Evolutionary conservation across 92 coral and sea anemone genomes (phyloP), one percentile per base, ranked within the genome.

Genomic region (Palythoa grandiflora): DNA sequence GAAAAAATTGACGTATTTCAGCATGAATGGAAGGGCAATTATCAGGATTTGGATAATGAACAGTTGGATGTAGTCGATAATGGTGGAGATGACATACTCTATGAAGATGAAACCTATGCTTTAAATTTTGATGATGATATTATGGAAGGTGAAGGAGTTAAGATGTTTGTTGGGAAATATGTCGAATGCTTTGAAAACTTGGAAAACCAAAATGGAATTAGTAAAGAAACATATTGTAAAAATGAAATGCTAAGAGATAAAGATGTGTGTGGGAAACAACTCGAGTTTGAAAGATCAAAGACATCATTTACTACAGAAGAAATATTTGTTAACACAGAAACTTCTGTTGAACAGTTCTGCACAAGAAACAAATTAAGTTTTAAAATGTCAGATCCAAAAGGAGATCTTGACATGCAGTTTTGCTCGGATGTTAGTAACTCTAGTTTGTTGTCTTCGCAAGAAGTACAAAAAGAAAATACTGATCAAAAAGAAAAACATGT

Each of bases 131-230:
- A 63, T 4, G 63, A 63, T 48, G 37, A 61, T 37, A 21, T 6
- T 19, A 6, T 40, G 39, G n/a, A 47, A 68, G 51, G 39, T 20
- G 15, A 65, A 65, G 76, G 13, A 66, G 50, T 65, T 81, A 57
- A 48, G 51, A 81, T 66, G 86, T 81, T 81, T 81, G 9, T 36
- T 47, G 75, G 76, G 9, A 19, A 66, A 19, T 81, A 81, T 21
- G n/a, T n/a, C n/a, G 86, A 81, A 20, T 50, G 38, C 21, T 5
- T 47, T 65, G 65, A 47, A 12, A 14, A 66, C 38, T 8, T 1
- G 3, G 20, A 12, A 11, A 17, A 80, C 39, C 9, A 47, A 20
- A 52, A 6, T 48, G 59, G 40, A 40, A 4, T 19, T 50, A 40
- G 3, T 9, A 16, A 35, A 10, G 61, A 47, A 66, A 28, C 3